Evolutionary conservation across 2,797 vertebrate species (phyloP), one percentile per base, ranked within the genome.

Genomic region (Spea hammondii): DNA sequence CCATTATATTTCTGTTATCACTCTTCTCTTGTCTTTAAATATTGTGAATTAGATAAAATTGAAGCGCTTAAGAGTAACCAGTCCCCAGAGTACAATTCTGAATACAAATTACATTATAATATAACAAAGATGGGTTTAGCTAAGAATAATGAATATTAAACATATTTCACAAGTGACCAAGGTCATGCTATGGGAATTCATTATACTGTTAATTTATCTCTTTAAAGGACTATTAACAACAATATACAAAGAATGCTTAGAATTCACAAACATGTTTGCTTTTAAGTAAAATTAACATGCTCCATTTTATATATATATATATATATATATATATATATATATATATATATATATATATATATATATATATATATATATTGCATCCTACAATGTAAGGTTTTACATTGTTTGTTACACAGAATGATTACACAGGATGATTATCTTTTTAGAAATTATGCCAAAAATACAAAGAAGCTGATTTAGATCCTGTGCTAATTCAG

Each of bases 31-130:
- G 90, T 91, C 92, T 94, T 93, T 94, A 94, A 94, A 94, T 93
- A 94, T 94, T 93, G 91, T 93, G 91, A 17, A 59, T 96, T 93
- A 95, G 94, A 93, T 91, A 92, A 92, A 88, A 89, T 85, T 72
- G 47, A 86, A 87, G 88, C 93, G 92, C 92, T 91, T 89, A 90
- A 89, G 91, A 92, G 91, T 89, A 89, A 92, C 92, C 88, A 89
- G 89, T 94, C 96, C 89, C 90, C 44, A 86, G 96, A 95, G 96
- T 88, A 91, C 89, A 93, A 11, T 94, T 91, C 91, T 87, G 95
- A 95, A 95, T 96, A 96, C 96, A 97, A 97, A 99, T 96, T 94
- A 95, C 96, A 93, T 93, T 94, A 95, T 96, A 95, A 96, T 96
- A 95, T 95, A 96, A 94, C 92, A 88, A 92, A 91, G 88, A 85